Base-by-base conservation (phyloP, 2,113 vertebrate species). In the Menidia beryllina region DNA sequence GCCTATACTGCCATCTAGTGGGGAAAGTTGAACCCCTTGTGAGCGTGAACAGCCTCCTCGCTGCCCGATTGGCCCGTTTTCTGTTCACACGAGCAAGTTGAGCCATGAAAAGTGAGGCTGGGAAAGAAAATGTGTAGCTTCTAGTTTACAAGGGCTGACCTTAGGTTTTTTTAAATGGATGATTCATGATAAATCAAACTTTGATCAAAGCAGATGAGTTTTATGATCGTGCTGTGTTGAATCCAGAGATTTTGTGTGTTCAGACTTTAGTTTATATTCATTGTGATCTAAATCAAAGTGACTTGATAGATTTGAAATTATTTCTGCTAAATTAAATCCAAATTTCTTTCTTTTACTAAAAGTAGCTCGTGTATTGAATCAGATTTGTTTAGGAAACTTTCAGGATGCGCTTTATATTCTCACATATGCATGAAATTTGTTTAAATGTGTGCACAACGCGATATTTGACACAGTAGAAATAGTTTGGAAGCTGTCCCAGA, bases 1-100 rank as follows among this genome's bases (percentile, higher is more conserved):
- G 60, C 39, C 58, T 19, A 41, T 43, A 21, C 75, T 72, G 89
- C 69, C 90, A 81, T 30, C 91, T 89, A 66, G 69, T 88, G 91
- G 84, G 53, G 62, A 47, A 2, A 58, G 54, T 8, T 62, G 61
- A 41, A 57, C 8, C 25, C 21, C 1, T n/a, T 38, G 20, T 10
- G 5, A 58, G 53, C 41, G 50, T 41, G 19, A 54, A 36, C 39
- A 3, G 14, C 27, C 14, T 55, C 53, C 27, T 58, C 48, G 2
- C 24, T 30, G 52, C 43, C 56, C 41, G 61, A 21, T 27, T 19
- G 21, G 7, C 30, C 10, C 30, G 2, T 34, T 34, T 10, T 8
- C 30, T 34, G 30, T 34, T 20, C 2, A 52, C 47, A 8, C 12
- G 39, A 63, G 55, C 26, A 50, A 57, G 56, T 53, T 17, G 60